Base-by-base conservation (phyloP, 2,797 vertebrate genomes). In the Otolemur crassicaudatus region DNA sequence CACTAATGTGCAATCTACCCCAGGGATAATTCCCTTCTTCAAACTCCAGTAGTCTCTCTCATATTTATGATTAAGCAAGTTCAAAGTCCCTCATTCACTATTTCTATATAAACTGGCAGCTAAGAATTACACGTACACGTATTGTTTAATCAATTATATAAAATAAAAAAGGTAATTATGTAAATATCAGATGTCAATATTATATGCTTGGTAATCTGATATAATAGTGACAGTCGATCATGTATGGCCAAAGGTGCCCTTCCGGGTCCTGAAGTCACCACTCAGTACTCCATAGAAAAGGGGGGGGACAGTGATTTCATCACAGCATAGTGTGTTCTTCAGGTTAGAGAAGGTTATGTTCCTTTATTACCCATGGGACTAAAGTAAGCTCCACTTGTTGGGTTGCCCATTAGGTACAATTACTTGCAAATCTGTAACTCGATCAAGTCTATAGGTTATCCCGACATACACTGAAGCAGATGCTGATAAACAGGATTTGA, bases 361-460 rank as follows among this genome's bases (percentile, higher is more conserved):
- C 25, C 25, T 94, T 56, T 82, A 16, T 69, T 16, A 56, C n/a
- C 23, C 20, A 46, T 0, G 0, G 40, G 43, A 79, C 7, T 73
- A 72, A 90, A 95, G 75, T 67, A 46, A 65, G 34, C 20, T 67
- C 37, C n/a, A 37, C 72, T 90, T 88, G 31, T 69, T 29, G 2
- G 37, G 85, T 7, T 93, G 76, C 43, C 61, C 70, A 46, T 87
- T 95, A 69, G 0, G 17, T 56, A 13, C 72, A 95, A 92, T 75
- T 83, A 81, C 84, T 76, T 31, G 40, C 14, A 89, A 31, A 65
- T 79, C 29, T 69, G 29, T 73, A 91, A 89, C 86, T 93, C 91
- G 82, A 77, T 87, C 81, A 81, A 93, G 79, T 61, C 58, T 96
- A 67, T 13, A 79, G 29, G 27, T 75, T 82, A 79, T 75, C 72